Conservation (phyloP, 2,113 vertebrate genomes). For the Polypterus senegalus region DNA sequence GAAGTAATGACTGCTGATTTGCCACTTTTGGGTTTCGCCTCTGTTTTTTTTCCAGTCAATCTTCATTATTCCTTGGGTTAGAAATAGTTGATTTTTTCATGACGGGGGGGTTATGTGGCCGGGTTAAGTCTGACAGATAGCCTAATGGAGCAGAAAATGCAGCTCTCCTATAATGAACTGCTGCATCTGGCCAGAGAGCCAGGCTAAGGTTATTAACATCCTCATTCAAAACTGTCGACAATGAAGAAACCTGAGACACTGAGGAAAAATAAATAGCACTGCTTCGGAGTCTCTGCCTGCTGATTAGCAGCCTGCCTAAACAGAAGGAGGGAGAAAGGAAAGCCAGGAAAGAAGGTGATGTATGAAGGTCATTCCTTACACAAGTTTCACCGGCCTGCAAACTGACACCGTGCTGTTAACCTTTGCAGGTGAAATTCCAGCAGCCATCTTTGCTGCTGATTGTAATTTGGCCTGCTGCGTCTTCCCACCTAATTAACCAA, state of each 20-base stretch:
- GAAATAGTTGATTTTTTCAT: slow-evolving; percentile 47
- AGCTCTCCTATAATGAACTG: slow-evolving; percentile 71
- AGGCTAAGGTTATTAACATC: slow-evolving; percentile 69
- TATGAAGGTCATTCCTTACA: slow-evolving; percentile 29
- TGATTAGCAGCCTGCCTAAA: slow-evolving; percentile 56
- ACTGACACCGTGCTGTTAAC: too few species aligned
- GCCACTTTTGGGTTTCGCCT: too few species aligned
- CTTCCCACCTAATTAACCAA: too few species aligned
- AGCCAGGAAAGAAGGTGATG: slow-evolving; percentile 25
- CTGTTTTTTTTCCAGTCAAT: too few species aligned
- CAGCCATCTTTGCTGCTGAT: too few species aligned
- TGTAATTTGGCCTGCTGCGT: too few species aligned
- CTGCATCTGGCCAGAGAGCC: slow-evolving; percentile 70
- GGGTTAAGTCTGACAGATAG: too few species aligned
- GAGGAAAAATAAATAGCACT: slow-evolving; percentile 62
- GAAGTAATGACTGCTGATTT: too few species aligned
- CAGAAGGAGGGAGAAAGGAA: slow-evolving; percentile 18
- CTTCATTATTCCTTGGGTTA: too few species aligned
- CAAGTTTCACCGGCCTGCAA: too few species aligned
- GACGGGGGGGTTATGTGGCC: slow-evolving; percentile 23
- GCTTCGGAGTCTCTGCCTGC: slow-evolving; percentile 53
- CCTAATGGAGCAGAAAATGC: slow-evolving; percentile 84
- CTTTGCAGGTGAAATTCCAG: too few species aligned
- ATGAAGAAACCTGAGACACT: slow-evolving; percentile 48
- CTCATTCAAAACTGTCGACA: slow-evolving; percentile 46